phyloP scores from a whole-genome alignment of 2,888 invertebrate species.

The Hedychridium roseum region DNA sequence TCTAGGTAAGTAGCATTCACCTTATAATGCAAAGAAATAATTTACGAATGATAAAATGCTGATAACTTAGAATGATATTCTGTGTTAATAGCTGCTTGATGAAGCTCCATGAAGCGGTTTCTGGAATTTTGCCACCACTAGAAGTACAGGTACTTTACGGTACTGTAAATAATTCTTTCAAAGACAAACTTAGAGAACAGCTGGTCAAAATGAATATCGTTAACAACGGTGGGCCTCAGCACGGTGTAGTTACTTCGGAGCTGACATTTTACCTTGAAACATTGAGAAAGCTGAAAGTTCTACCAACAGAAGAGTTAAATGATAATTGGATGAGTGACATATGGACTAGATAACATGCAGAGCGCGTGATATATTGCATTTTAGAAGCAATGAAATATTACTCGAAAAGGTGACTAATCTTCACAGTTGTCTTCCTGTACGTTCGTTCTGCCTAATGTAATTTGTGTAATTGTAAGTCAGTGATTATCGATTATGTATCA shows the following conservation, averaged over 20 bases:
- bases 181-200: slow-evolving; percentile 85
- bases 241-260: slow-evolving; percentile 93
- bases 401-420: slow-evolving; percentile 51
- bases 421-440: slow-evolving; percentile 34
- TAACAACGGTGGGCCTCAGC: slow-evolving; percentile 96
- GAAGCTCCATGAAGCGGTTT: slow-evolving; percentile 90
- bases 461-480: not conserved
- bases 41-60: not conserved
- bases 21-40: not conserved
- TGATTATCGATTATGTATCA: not conserved
- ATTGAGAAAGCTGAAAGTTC: slow-evolving; percentile 79
- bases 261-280: slow-evolving; percentile 90
- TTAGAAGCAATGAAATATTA: slow-evolving; percentile 55
- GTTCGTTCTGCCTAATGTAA: slow-evolving; percentile 8
- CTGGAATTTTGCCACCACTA: slow-evolving; percentile 80
- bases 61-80: slow-evolving; percentile 31
- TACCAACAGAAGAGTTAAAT: slow-evolving; percentile 77
- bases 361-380: slow-evolving; percentile 60
- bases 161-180: slow-evolving; percentile 85
- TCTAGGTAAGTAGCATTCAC: slow-evolving; percentile 73
- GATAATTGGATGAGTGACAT: slow-evolving; percentile 84
- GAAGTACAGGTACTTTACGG: slow-evolving; percentile 81
- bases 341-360: slow-evolving; percentile 74
- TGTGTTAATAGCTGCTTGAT: slow-evolving; percentile 75
- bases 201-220: slow-evolving; percentile 86